A percentile compares a stretch with the other conserved stretches of the same genome.
These are phyloP conservation scores for Zoanthus sociatus DNA, from an alignment of 92 coral and sea anemone genomes.

Conservation along the genomic window DNA sequence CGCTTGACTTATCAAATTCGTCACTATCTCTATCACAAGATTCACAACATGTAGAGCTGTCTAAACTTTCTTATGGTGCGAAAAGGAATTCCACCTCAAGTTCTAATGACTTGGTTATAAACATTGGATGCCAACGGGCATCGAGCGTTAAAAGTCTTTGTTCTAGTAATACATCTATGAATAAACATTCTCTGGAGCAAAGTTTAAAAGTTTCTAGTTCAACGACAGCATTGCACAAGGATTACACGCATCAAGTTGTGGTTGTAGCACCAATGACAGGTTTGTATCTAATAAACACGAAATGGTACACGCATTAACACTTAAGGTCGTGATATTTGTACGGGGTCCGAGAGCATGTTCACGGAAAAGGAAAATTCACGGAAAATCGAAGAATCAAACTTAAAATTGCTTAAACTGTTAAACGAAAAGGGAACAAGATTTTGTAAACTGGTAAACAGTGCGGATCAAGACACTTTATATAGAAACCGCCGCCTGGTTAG, in stretches of 20 bases:
- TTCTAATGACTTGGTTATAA: constrained; percentile 9
- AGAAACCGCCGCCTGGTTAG: too few relatives aligned
- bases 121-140: constrained; percentile 41
- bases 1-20: constrained; percentile 1
- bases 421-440: too few relatives aligned
- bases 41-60: background rate
- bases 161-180: constrained; percentile 33
- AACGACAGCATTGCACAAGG: constrained; percentile 41
- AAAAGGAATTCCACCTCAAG: constrained; percentile 14
- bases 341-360: too few relatives aligned
- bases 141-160: constrained; percentile 17
- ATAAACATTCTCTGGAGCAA: constrained; percentile 15
- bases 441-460: too few relatives aligned
- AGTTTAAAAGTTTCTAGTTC: constrained; percentile 1
- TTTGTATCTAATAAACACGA: background rate
- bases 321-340: too few relatives aligned
- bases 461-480: too few relatives aligned
- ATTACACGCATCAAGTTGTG: constrained; percentile 84
- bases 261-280: constrained; percentile 90
- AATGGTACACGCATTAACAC: too few relatives aligned
- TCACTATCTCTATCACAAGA: constrained; percentile 21
- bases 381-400: too few relatives aligned
- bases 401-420: too few relatives aligned
- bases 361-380: too few relatives aligned
- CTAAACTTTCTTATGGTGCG: background rate